These are phyloP conservation scores for Gallirallus australis DNA, from an alignment of 2,797 vertebrate species.

Conservation along the genomic window DNA sequence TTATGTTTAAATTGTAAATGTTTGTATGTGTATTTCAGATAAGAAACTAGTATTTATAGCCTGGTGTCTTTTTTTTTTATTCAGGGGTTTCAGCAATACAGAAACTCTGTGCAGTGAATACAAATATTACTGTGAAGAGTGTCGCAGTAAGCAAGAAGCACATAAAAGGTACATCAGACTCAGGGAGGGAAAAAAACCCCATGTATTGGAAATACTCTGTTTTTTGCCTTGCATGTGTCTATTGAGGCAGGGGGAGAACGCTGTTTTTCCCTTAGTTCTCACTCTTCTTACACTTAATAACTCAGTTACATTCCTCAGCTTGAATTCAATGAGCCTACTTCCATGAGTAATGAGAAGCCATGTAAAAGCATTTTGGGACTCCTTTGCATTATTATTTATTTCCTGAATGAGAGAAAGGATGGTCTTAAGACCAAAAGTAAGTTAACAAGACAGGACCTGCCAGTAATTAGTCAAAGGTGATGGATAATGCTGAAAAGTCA, in stretches of 20 bases:
- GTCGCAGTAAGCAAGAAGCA: constrained; percentile 87
- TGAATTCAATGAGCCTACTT: not conserved
- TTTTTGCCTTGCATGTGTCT: not conserved
- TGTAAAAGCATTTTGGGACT: not conserved
- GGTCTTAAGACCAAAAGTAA: not conserved
- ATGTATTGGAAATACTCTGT: not conserved
- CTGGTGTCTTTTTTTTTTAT: not conserved
- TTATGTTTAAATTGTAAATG: not conserved
- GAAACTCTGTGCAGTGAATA: constrained; percentile 87
- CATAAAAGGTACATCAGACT: constrained; percentile 80
- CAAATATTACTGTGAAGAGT: constrained; percentile 88
- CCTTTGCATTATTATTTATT: not conserved
- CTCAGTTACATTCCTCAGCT: not conserved
- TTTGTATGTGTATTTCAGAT: not conserved
- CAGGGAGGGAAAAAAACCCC: not conserved
- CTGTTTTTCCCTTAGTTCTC: not conserved
- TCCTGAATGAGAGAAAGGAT: not conserved
- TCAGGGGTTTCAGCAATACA: constrained; percentile 87
- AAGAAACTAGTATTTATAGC: not conserved
- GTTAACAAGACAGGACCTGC: not conserved
- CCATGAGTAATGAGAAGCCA: not conserved
- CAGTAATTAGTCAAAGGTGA: not conserved
- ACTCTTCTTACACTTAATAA: not conserved
- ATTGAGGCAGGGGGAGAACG: not conserved
- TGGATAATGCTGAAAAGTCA: not conserved